phyloP scores from a whole-genome alignment of 2,113 vertebrate genomes.

The Microtus oregoni region DNA sequence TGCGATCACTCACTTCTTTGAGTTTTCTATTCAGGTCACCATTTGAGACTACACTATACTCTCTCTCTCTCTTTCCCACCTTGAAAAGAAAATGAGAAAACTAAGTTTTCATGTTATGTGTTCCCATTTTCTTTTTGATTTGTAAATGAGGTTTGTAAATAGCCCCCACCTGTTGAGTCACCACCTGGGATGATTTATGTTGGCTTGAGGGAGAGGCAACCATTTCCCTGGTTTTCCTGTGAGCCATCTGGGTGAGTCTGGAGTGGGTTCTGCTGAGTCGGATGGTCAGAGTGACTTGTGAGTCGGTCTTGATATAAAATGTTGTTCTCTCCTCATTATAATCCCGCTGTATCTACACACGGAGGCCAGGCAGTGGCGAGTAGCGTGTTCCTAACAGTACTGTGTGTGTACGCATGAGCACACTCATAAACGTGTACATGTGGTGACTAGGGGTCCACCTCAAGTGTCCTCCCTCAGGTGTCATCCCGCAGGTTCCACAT shows the following conservation, averaged over 20 bases:
- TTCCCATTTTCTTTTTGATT: slow-evolving; percentile 42
- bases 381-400: not conserved
- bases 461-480: too few relatives aligned
- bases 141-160: slow-evolving; percentile 17
- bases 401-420: not conserved
- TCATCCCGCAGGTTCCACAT: not conserved
- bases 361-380: not conserved
- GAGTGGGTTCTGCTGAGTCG: not conserved
- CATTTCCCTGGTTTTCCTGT: slow-evolving; percentile 35
- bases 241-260: not conserved
- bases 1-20: not conserved
- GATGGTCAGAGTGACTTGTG: not conserved
- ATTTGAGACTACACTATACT: slow-evolving; percentile 3
- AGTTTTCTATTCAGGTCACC: slow-evolving; percentile 42
- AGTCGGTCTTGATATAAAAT: not conserved
- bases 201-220: slow-evolving; percentile 32
- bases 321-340: not conserved
- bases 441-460: too few relatives aligned
- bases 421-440: not conserved
- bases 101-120: slow-evolving; percentile 2
- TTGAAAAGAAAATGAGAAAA: slow-evolving; percentile 60
- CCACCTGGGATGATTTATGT: not conserved
- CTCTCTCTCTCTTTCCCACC: not conserved
- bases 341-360: not conserved
- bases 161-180: not conserved